Base-by-base conservation (phyloP, 2,888 invertebrate genomes). In the Pseudococcus jackbeardsleyi region DNA sequence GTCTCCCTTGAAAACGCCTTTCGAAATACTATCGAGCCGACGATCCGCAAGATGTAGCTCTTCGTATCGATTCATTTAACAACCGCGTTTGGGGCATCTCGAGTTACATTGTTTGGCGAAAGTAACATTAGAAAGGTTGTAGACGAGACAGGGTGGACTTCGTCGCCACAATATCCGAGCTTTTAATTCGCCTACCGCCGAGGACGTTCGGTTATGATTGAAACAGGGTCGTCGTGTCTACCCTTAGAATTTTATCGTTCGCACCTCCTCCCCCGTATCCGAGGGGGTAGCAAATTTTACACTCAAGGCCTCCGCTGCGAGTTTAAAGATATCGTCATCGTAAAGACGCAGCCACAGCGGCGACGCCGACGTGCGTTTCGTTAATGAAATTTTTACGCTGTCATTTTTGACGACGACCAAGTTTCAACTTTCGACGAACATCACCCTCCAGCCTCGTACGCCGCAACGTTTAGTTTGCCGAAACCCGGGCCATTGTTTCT, bases 321-420 rank as follows among this genome's bases (percentile, higher is more conserved):
- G 26, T 33, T 33, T 33, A 33, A 33, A 33, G 26, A 33, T 33
- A 33, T 33, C 26, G 26, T 33, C 26, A 33, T 33, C 26, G 17
- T 17, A 64, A 64, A 64, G 19, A 19, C n/a, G 17, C 15, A 64
- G 64, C 7, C 64, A 17, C 64, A 8, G 22, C 68, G 22, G 22
- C 68, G 26, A 17, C 19, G 22, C 1, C 22, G 68, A 19, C 15
- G 39, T 11, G 79, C 7, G n/a, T 42, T n/a, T 33, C 42, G 42
- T 8, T 79, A 79, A 79, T 79, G 79, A 79, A 79, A 79, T 79
- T 79, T 79, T 79, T 79, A 79, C 79, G 79, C 79, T 79, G 79
- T 79, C 79, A 79, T 79, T 79, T 79, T 42, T 79, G 79, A 79
- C 42, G 79, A 79, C n/a, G 79, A 33, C 26, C 26, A 72, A 72